These are phyloP conservation scores for Habropoda laboriosa DNA, from an alignment of 1,140 invertebrate species.

Conservation along the genomic window DNA sequence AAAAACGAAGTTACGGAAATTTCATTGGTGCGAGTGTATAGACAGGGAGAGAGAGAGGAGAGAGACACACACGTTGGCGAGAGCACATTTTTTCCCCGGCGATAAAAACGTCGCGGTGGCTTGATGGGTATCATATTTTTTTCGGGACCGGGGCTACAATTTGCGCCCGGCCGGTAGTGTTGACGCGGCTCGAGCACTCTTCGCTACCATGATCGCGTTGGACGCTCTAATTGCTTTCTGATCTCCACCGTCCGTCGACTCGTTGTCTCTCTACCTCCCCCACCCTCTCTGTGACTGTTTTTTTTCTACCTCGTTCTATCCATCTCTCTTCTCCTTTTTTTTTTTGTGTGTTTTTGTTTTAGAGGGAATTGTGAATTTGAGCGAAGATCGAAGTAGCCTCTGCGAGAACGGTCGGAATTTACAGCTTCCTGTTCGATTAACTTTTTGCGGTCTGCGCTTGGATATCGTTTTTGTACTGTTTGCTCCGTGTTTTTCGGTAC, in stretches of 20 bases:
- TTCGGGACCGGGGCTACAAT: constrained; percentile 44
- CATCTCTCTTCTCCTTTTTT: background rate
- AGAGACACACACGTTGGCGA: constrained; percentile 6
- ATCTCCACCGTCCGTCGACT: constrained; percentile 23
- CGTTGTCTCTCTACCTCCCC: background rate
- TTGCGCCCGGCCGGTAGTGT: constrained; percentile 42
- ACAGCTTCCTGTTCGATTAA: constrained; percentile 28
- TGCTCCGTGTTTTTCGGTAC: background rate
- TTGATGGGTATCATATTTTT: constrained; percentile 64
- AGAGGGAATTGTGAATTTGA: constrained; percentile 19
- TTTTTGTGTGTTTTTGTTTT: background rate
- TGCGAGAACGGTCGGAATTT: constrained; percentile 11
- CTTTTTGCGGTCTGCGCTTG: constrained; percentile 26
- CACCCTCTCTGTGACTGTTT: no score
- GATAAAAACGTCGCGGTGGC: constrained; percentile 65
- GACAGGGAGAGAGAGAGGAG: background rate
- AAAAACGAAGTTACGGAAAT: constrained; percentile 64
- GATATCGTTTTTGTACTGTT: background rate
- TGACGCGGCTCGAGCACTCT: constrained; percentile 42
- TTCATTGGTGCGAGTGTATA: constrained; percentile 21
- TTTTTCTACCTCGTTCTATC: background rate
- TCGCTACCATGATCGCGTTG: constrained; percentile 36
- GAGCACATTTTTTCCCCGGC: constrained; percentile 57
- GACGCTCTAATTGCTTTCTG: constrained; percentile 50
- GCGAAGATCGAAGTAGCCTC: constrained; percentile 16